Percentiles rank a stretch among this genome's conserved stretches.
These are phyloP conservation scores for Rugalucina vietnamica DNA, from an alignment of 2,888 invertebrate species.

Conservation along the genomic window DNA sequence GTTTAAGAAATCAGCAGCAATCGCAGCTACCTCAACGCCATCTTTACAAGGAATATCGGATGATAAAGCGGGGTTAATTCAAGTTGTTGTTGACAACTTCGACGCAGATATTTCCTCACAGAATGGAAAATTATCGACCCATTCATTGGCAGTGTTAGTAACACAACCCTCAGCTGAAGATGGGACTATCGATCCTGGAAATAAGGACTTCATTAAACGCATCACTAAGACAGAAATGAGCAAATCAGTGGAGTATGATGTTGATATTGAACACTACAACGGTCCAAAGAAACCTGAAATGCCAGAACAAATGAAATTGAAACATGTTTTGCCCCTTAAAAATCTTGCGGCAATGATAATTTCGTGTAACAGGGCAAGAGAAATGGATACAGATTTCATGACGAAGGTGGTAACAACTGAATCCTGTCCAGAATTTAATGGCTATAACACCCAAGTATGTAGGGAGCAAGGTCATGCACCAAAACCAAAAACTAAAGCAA, in stretches of 20 bases:
- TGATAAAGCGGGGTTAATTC: neutral
- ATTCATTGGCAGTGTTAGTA: slow-evolving; percentile 33
- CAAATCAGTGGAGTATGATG: neutral
- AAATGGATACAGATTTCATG: slow-evolving; percentile 41
- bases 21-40: slow-evolving; percentile 4
- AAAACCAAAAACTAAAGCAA: slow-evolving; percentile 42
- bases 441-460: slow-evolving; percentile 24
- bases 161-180: slow-evolving; percentile 10
- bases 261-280: slow-evolving; percentile 10
- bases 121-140: slow-evolving; percentile 38
- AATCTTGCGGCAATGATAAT: neutral
- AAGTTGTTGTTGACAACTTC: slow-evolving; percentile 35
- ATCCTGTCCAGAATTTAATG: slow-evolving; percentile 27
- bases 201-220: neutral
- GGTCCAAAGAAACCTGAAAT: slow-evolving; percentile 35
- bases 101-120: slow-evolving; percentile 44
- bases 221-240: slow-evolving; percentile 14
- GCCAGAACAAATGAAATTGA: neutral
- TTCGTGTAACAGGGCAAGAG: neutral
- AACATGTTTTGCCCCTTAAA: neutral
- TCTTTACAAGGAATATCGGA: neutral
- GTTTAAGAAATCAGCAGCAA: slow-evolving; percentile 64
- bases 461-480: slow-evolving; percentile 36
- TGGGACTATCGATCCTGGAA: neutral
- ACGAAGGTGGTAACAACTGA: neutral